A percentile compares a stretch with the other conserved stretches of the same genome.
Conservation (phyloP, 1,140 invertebrate genomes). For the Leptinotarsa lineolata region DNA sequence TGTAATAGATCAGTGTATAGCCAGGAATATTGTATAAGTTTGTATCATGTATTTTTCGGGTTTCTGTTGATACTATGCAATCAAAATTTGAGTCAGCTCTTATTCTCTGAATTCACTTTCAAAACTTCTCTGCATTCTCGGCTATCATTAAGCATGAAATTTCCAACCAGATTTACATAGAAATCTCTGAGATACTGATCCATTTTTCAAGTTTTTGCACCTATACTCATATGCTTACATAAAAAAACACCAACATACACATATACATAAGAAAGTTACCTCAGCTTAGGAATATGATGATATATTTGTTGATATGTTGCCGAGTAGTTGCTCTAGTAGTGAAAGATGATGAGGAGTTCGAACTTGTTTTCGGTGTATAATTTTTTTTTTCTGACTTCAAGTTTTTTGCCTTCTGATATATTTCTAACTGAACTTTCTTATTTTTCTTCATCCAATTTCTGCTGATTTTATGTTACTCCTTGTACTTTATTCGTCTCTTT, state of each 20-base stretch:
- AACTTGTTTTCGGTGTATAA: background rate
- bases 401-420: slow-evolving; percentile 6
- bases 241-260: too few relatives aligned
- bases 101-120: background rate
- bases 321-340: slow-evolving; percentile 7
- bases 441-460: slow-evolving; percentile 12
- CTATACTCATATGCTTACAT: too few relatives aligned
- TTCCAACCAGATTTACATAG: background rate
- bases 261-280: too few relatives aligned
- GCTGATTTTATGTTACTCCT: background rate
- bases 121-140: slow-evolving; percentile 9
- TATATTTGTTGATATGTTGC: slow-evolving; percentile 5
- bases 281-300: background rate
- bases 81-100: background rate
- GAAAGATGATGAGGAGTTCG: slow-evolving; percentile 3
- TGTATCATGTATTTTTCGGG: too few relatives aligned
- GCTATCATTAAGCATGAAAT: background rate
- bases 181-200: slow-evolving; percentile 11
- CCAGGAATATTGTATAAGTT: too few relatives aligned
- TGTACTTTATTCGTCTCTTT: background rate
- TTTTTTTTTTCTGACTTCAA: slow-evolving; percentile 13
- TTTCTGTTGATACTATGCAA: background rate
- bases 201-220: background rate
- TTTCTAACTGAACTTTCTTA: slow-evolving; percentile 9
- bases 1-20: slow-evolving; percentile 7